Conservation (phyloP, 2,888 invertebrate species). For the Busseola fusca region DNA sequence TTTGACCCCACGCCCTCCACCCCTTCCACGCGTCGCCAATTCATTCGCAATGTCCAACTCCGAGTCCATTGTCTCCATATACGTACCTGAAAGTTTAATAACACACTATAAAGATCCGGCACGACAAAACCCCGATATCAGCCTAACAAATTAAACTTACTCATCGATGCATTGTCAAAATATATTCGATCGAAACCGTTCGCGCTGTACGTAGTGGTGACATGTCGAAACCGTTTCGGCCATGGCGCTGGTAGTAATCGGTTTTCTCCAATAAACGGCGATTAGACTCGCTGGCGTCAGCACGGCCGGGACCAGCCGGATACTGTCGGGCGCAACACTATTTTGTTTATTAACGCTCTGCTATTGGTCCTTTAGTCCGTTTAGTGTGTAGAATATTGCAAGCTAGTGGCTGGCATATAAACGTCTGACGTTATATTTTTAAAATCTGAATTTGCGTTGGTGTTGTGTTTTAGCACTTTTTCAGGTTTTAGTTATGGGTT, state of each 20-base stretch:
- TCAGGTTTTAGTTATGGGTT: background rate
- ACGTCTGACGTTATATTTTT: background rate
- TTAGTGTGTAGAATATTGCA: constrained; percentile 12
- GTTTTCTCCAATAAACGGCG: constrained; percentile 89
- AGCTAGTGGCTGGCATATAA: background rate
- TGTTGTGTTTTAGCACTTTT: background rate
- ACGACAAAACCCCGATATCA: constrained; percentile 30
- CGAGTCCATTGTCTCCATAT: constrained; percentile 21
- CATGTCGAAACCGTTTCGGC: constrained; percentile 86
- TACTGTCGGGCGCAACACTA: constrained; percentile 69
- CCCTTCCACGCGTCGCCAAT: background rate
- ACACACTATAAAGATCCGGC: constrained; percentile 5
- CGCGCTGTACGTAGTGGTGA: constrained; percentile 73
- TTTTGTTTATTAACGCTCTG: constrained; percentile 56
- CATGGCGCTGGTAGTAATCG: constrained; percentile 83
- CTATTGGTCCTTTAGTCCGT: constrained; percentile 39
- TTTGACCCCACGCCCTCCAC: constrained; percentile 14
- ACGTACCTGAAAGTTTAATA: constrained; percentile 17
- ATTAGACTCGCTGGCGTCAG: constrained; percentile 89
- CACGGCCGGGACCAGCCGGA: constrained; percentile 76
- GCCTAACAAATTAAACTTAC: constrained; percentile 46
- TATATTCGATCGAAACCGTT: constrained; percentile 46
- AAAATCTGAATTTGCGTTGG: background rate
- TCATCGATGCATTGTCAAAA: constrained; percentile 56
- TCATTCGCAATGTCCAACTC: constrained; percentile 11